A percentile compares a stretch with the other conserved stretches of the same genome.
These are phyloP conservation scores for Glyphotaelius pellucidus DNA, from an alignment of 2,888 invertebrate species.

Conservation along the genomic window DNA sequence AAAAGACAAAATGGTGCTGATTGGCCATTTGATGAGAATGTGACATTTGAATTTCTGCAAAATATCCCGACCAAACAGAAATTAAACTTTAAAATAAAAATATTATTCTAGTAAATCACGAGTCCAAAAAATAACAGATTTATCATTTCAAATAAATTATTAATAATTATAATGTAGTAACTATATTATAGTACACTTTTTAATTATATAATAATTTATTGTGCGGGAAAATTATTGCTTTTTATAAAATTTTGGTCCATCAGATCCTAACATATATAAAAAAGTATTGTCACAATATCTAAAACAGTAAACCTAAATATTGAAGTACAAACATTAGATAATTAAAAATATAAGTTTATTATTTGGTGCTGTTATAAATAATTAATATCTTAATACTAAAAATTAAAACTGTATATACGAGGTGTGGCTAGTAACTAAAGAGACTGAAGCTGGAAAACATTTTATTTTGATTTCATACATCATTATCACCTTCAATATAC, in stretches of 20 bases:
- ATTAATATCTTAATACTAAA: not conserved
- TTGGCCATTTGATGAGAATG: too few relatives aligned
- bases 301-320: not conserved
- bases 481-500: too few relatives aligned
- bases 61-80: too few relatives aligned
- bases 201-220: not conserved
- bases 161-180: not conserved
- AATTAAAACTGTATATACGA: not conserved
- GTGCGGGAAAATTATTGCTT: not conserved
- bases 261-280: not conserved
- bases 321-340: constrained; percentile 19
- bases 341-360: constrained; percentile 33
- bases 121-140: not conserved
- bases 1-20: too few relatives aligned
- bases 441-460: too few relatives aligned
- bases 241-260: not conserved
- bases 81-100: too few relatives aligned
- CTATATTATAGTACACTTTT: not conserved
- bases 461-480: too few relatives aligned
- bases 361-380: constrained; percentile 36
- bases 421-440: too few relatives aligned
- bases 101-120: not conserved
- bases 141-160: not conserved
- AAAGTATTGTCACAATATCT: not conserved
- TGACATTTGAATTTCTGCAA: too few relatives aligned